These are phyloP conservation scores for Galemys pyrenaicus DNA, from an alignment of 2,113 vertebrate genomes.

Conservation along the genomic window DNA sequence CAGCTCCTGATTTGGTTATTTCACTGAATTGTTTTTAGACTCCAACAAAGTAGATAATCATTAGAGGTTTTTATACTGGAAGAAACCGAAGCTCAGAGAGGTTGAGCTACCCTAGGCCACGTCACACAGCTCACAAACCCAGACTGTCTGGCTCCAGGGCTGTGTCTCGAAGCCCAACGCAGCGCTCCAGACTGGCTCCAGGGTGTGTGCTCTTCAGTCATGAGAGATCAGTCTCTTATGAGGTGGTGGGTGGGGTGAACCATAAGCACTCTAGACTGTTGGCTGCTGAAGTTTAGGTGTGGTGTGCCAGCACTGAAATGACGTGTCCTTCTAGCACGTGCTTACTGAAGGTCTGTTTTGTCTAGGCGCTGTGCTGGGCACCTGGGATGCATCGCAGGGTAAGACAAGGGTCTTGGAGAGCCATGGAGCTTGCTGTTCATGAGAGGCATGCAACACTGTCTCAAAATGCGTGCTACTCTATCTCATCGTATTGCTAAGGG, in stretches of 20 bases:
- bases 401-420: background rate
- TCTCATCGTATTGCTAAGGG: too few relatives aligned
- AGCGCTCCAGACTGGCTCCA: too few relatives aligned
- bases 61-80: background rate
- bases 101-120: too few relatives aligned
- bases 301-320: background rate
- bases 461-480: rapidly evolving
- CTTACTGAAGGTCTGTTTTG: rapidly evolving
- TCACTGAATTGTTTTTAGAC: background rate
- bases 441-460: rapidly evolving
- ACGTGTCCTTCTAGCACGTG: rapidly evolving
- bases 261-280: rapidly evolving
- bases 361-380: background rate
- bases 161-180: too few relatives aligned
- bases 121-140: too few relatives aligned
- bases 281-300: background rate
- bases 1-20: background rate
- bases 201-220: too few relatives aligned
- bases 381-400: rapidly evolving
- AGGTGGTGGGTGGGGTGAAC: rapidly evolving
- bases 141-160: too few relatives aligned
- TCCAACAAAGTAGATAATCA: background rate
- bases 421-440: rapidly evolving
- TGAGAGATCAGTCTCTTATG: too few relatives aligned
- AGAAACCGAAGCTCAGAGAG: background rate